These are phyloP conservation scores for Phoenicopterus ruber DNA, from an alignment of 2,113 vertebrate genomes.

Conservation along the genomic window DNA sequence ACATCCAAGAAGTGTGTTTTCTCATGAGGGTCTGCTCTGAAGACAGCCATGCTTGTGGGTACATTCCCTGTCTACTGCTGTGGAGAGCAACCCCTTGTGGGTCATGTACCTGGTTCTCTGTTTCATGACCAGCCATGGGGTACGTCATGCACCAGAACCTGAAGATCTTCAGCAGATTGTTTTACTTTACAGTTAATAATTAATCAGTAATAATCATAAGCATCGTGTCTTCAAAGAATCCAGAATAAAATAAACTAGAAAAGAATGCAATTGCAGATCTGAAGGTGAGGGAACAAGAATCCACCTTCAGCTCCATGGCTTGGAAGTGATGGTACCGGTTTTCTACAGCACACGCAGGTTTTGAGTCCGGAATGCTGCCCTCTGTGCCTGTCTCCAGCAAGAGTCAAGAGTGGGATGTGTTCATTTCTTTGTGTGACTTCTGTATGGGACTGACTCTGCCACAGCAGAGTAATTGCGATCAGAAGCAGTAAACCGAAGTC, in stretches of 20 bases:
- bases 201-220: background rate
- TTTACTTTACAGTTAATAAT: background rate
- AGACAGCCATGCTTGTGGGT: background rate
- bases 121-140: background rate
- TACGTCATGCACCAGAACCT: background rate
- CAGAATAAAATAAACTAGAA: background rate
- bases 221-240: background rate
- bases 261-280: background rate
- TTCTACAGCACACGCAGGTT: background rate
- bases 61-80: background rate
- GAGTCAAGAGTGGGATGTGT: background rate
- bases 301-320: background rate
- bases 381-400: background rate
- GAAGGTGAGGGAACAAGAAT: background rate
- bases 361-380: background rate
- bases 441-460: background rate
- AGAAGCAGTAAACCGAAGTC: background rate
- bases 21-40: background rate
- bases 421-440: background rate
- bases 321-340: background rate
- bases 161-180: background rate
- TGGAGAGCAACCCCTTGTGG: background rate
- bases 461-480: background rate
- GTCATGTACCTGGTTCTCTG: background rate
- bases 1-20: background rate